Base-by-base conservation (phyloP, 2,797 vertebrate species). In the Prionace glauca region DNA sequence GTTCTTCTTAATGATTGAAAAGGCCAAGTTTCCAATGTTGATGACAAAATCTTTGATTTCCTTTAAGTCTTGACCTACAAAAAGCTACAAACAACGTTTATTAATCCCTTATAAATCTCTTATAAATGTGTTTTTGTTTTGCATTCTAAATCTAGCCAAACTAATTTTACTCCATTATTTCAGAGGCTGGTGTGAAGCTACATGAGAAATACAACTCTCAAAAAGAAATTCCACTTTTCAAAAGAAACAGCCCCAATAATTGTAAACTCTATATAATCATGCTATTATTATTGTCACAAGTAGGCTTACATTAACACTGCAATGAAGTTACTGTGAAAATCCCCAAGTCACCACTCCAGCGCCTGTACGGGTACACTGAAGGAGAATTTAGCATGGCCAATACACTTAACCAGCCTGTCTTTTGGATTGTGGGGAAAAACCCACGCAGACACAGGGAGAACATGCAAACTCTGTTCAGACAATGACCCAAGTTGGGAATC, bases 21-120 rank as follows among this genome's bases (percentile, higher is more conserved):
- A 50, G 0, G 97, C 98, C 0, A 96, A 98, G 95, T 98, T 98
- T 95, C 97, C 98, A 96, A 99, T 96, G 10, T 97, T 96, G 3
- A 95, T 95, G 50, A 99, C 96, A 96, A 97, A 97, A 0, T 96
- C 79, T 72, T 96, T 98, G 96, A 98, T 98, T 95, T 98, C 98
- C 92, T 97, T 96, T 20, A 98, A 96, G 3, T 96, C 95, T 65
- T 97, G 95, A 81, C 96, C 95, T 67, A 97, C 97, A 90, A 98
- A 97, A 50, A 99, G 96, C 99, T 99, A 97, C 96, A 96, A 45
- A 20, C 16, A 56, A n/a, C 14, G n/a, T 4, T 90, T 62, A 90
- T 50, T 94, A 92, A 92, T 60, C 26, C 29, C 50, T 69, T 24
- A n/a, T 69, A 11, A 0, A 69, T 92, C 26, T 14, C 50, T 69